Conservation (phyloP, 2,888 invertebrate genomes). For the Rotaria macrura region DNA sequence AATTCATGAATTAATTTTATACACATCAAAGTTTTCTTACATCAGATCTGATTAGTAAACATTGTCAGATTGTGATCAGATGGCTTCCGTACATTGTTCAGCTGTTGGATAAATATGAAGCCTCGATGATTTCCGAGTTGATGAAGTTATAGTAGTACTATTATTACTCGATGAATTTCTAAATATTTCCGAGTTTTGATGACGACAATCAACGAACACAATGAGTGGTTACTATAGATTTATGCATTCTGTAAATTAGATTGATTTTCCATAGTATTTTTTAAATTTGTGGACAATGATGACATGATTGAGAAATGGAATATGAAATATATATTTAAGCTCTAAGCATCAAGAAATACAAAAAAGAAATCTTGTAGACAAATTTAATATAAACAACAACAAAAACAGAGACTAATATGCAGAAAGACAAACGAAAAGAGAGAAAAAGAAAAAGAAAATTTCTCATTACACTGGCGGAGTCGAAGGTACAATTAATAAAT, state of each 20-base stretch:
- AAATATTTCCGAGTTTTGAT: too few relatives aligned
- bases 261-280: too few relatives aligned
- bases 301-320: neutral
- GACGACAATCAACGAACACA: neutral
- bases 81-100: too few relatives aligned
- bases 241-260: too few relatives aligned
- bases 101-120: too few relatives aligned
- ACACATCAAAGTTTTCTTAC: too few relatives aligned
- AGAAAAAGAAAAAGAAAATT: neutral
- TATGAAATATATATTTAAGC: conserved; percentile 7
- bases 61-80: too few relatives aligned
- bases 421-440: neutral
- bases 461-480: neutral
- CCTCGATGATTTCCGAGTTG: neutral
- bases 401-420: neutral
- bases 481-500: neutral
- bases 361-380: neutral
- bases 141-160: neutral
- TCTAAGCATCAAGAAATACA: neutral
- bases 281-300: neutral
- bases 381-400: conserved; percentile 5
- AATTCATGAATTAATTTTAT: too few relatives aligned
- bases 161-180: too few relatives aligned
- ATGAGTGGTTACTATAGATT: too few relatives aligned
- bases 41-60: too few relatives aligned